A percentile compares a stretch with the other conserved stretches of the same genome.
Evolutionary conservation across 2,888 invertebrate genomes (phyloP).

Genomic region (Leistus spinibarbis): DNA sequence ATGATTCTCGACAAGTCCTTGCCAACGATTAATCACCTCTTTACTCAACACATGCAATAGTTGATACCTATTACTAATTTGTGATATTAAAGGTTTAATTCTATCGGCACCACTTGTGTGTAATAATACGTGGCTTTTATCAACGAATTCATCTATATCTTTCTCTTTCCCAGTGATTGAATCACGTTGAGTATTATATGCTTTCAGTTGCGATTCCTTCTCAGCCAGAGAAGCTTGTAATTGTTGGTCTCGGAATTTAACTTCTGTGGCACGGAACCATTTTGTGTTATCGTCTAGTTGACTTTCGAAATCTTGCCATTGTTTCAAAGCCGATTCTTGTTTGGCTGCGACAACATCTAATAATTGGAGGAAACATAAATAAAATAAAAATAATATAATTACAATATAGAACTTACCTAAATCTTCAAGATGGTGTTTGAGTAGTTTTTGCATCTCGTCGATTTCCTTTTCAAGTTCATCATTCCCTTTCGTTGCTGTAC

Average conservation of each 20-base stretch:
- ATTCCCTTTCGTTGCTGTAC: slow-evolving; percentile 82
- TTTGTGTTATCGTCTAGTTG: slow-evolving; percentile 79
- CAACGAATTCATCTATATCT: slow-evolving; percentile 86
- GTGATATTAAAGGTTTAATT: slow-evolving; percentile 84
- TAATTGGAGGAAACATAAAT: no score
- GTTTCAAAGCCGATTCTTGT: slow-evolving; percentile 73
- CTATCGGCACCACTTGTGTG: slow-evolving; percentile 85
- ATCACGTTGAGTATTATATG: slow-evolving; percentile 75
- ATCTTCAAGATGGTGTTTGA: slow-evolving; percentile 70
- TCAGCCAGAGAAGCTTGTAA: slow-evolving; percentile 80
- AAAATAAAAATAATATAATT: slow-evolving; percentile 11
- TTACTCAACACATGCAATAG: slow-evolving; percentile 80
- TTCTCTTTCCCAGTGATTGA: slow-evolving; percentile 80
- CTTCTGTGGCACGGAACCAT: slow-evolving; percentile 87
- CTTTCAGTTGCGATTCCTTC: slow-evolving; percentile 76
- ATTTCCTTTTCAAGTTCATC: slow-evolving; percentile 75
- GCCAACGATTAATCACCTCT: slow-evolving; percentile 85
- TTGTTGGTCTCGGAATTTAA: slow-evolving; percentile 84
- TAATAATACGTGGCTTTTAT: slow-evolving; percentile 84
- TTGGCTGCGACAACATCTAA: slow-evolving; percentile 71
- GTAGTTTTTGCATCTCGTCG: slow-evolving; percentile 68
- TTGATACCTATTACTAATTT: slow-evolving; percentile 88
- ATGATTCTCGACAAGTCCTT: slow-evolving; percentile 82
- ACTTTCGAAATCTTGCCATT: slow-evolving; percentile 88
- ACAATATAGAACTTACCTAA: slow-evolving; percentile 57